Base-by-base conservation (phyloP, 2,113 vertebrate genomes). In the Psephotus haematonotus region DNA sequence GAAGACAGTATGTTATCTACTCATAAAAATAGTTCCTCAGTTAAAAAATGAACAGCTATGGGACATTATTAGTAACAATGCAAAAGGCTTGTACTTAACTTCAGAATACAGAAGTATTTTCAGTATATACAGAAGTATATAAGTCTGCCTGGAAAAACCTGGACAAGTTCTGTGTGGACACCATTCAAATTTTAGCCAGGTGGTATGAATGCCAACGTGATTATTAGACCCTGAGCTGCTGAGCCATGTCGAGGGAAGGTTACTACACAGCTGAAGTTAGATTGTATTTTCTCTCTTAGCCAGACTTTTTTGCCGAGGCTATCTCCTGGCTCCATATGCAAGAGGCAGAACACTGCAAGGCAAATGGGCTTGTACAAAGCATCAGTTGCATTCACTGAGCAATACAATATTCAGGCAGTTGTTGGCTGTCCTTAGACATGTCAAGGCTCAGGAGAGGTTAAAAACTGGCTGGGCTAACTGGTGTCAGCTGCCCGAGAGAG, bases 1-100 rank as follows among this genome's bases (percentile, higher is more conserved):
- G 96, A 97, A 97, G 97, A 96, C 96, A 97, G 92, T 79, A 83
- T 98, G 97, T 97, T 97, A 98, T 96, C 91, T 86, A 93, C 87
- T 97, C 96, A 95, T 67, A 98, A 96, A 97, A 95, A 31, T 53
- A 96, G 70, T 92, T 95, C 93, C 97, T 96, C 70, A 80, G 82
- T 71, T 76, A 90, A 92, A 79, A 98, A 97, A 95, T 82, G 64
- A 96, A 91, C 53, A 81, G 29, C 69, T 93, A 90, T 20, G 80
- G 65, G 67, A 83, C 59, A 69, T 96, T 78, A 84, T 91, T 93
- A 94, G 90, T 80, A 92, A 94, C 53, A 80, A 81, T 39, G 15
- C 28, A 90, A 91, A 95, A 76, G 90, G 17, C 18, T 95, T 84
- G 84, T 43, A 81, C 46, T 87, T 62, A 64, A 88, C 44, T 76